A percentile compares a stretch with the other conserved stretches of the same genome.
phyloP scores from a whole-genome alignment of 2,797 vertebrate genomes.

The Cirrhinus molitorella region DNA sequence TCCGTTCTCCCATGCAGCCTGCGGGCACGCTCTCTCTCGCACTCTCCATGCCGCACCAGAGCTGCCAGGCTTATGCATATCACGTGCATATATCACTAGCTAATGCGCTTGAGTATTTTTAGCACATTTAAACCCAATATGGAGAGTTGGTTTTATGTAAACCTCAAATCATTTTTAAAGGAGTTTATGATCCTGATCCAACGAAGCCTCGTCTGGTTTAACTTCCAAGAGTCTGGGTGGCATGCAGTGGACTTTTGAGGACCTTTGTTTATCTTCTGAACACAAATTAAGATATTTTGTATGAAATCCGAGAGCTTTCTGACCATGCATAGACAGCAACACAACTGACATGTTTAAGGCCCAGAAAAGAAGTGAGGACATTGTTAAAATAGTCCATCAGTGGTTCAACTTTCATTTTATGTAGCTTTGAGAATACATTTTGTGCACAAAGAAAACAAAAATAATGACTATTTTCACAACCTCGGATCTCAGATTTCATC shows the following conservation, averaged over 20 bases:
- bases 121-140: conserved; percentile 60
- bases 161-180: conserved; percentile 33
- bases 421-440: no score
- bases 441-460: no score
- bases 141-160: conserved; percentile 48
- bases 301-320: no score
- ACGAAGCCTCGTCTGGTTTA: conserved; percentile 24
- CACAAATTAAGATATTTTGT: no score
- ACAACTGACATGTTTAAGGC: no score
- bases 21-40: conserved; percentile 49
- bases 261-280: no score
- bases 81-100: conserved; percentile 75
- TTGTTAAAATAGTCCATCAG: no score
- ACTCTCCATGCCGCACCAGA: conserved; percentile 49
- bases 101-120: conserved; percentile 74
- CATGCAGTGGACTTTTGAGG: neutral
- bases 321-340: no score
- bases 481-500: no score
- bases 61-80: conserved; percentile 61
- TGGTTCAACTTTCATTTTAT: no score
- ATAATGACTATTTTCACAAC: no score
- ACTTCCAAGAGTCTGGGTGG: conserved; percentile 5
- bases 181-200: conserved; percentile 40
- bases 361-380: no score
- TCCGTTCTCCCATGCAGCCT: conserved; percentile 49